phyloP scores from a whole-genome alignment of 2,797 vertebrate species.

The Cynopterus sphinx region DNA sequence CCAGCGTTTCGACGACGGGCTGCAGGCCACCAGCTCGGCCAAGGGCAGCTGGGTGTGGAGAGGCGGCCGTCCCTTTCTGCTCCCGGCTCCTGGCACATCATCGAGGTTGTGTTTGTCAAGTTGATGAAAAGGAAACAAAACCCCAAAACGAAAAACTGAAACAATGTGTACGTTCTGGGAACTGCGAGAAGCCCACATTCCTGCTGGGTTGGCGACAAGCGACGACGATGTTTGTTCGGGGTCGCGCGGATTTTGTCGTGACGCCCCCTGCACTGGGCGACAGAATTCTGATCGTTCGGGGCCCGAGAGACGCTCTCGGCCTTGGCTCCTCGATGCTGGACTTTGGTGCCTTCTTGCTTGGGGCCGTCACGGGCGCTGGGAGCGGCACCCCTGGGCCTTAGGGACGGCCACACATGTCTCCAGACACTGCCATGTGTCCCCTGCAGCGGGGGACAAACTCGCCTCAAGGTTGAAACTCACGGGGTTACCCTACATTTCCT shows the following conservation, averaged over 20 bases:
- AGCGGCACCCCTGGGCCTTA: too few relatives aligned
- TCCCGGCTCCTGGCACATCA: neutral
- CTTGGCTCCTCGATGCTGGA: too few relatives aligned
- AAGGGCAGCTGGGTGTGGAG: neutral
- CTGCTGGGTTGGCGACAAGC: too few relatives aligned
- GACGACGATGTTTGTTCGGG: neutral
- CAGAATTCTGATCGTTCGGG: accelerated
- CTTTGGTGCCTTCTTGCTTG: too few relatives aligned
- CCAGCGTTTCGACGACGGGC: accelerated
- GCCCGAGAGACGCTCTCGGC: too few relatives aligned
- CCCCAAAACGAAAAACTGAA: too few relatives aligned
- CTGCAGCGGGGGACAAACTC: too few relatives aligned
- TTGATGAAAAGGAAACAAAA: neutral
- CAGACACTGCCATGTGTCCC: neutral
- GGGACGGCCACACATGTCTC: neutral
- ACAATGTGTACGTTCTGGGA: neutral
- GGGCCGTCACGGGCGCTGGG: too few relatives aligned
- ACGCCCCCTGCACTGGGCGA: too few relatives aligned
- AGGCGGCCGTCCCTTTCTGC: too few relatives aligned
- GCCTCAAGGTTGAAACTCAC: neutral
- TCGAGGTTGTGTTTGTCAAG: neutral
- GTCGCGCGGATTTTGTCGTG: too few relatives aligned
- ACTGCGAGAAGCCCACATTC: neutral
- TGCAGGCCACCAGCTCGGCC: accelerated
- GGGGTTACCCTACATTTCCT: neutral